These are phyloP conservation scores for Agriopis leucophaearia DNA, from an alignment of 2,888 invertebrate species.

Conservation along the genomic window DNA sequence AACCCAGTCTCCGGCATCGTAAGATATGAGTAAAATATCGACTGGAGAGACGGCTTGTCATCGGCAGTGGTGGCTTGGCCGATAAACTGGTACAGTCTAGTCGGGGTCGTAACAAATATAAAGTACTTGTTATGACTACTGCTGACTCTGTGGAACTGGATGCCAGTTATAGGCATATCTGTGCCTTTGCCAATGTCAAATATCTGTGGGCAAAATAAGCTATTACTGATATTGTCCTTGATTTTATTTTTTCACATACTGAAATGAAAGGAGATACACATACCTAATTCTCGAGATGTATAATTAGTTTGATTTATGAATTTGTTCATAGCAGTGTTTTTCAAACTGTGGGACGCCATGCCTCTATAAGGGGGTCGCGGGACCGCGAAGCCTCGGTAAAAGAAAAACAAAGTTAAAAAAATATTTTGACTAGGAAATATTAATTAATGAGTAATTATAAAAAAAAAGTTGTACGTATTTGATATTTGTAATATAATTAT, in stretches of 20 bases:
- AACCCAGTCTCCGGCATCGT: constrained; percentile 90
- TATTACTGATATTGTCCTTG: neutral
- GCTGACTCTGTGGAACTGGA: constrained; percentile 91
- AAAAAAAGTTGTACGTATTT: no score
- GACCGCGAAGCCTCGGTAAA: no score
- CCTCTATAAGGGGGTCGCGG: no score
- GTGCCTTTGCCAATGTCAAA: constrained; percentile 94
- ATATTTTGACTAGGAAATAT: no score
- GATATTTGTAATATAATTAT: no score
- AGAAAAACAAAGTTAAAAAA: no score
- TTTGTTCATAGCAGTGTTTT: no score
- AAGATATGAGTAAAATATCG: constrained; percentile 92
- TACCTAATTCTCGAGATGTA: no score
- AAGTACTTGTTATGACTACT: constrained; percentile 91
- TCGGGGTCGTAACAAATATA: constrained; percentile 94
- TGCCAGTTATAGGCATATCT: constrained; percentile 93
- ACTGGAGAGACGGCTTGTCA: constrained; percentile 92
- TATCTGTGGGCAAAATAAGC: constrained; percentile 84
- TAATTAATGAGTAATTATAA: no score
- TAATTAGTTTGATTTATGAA: no score
- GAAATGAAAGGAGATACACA: neutral
- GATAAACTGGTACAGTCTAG: constrained; percentile 94
- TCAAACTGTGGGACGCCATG: no score
- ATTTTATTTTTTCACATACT: neutral
- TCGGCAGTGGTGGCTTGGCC: constrained; percentile 90